Base-by-base conservation (phyloP, 2,797 vertebrate genomes). In the Odontamblyopus rebecca region DNA sequence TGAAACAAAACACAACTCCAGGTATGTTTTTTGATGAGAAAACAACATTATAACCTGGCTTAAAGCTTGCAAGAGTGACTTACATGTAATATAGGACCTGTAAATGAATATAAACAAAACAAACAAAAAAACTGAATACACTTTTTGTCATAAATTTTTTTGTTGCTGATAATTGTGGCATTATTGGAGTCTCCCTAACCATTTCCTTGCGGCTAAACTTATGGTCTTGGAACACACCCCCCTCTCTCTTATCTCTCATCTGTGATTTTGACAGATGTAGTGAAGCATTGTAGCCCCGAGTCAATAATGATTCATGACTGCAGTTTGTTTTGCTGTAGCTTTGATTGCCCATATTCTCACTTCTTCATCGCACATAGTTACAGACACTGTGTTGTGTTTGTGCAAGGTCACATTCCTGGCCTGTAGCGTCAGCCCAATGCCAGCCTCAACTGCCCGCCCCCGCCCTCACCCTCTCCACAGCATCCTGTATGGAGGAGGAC, bases 401-500 rank as follows among this genome's bases (percentile, higher is more conserved):
- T 82, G 79, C 81, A 89, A 88, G 88, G 86, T 87, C 86, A 90
- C 86, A 90, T 91, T 92, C 87, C 82, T 89, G 74, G 77, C 73
- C 73, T 83, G 66, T 76, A 64, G 71, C 38, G 13, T 89, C 79
- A 73, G 68, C 82, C 26, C 78, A 80, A 41, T 48, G 11, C 76
- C 75, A 80, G 71, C 73, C 78, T 82, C 67, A 65, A 76, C 71
- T 75, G 68, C 71, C 79, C 80, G 70, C 76, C 77, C 53, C 27
- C 51, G 50, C 30, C 64, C 23, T 1, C 23, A 23, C 23, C 72
- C 78, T 84, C 81, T 70, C 73, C 77, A 44, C 56, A 0, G 26
- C 75, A 83, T 87, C 82, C 85, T 83, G 74, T 79, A 61, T 73
- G 44, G 44, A 15, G 7, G 35, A 38, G 35, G 35, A 9, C 35